Base-by-base conservation (phyloP, 1,140 invertebrate genomes). In the Pararge aegeria region DNA sequence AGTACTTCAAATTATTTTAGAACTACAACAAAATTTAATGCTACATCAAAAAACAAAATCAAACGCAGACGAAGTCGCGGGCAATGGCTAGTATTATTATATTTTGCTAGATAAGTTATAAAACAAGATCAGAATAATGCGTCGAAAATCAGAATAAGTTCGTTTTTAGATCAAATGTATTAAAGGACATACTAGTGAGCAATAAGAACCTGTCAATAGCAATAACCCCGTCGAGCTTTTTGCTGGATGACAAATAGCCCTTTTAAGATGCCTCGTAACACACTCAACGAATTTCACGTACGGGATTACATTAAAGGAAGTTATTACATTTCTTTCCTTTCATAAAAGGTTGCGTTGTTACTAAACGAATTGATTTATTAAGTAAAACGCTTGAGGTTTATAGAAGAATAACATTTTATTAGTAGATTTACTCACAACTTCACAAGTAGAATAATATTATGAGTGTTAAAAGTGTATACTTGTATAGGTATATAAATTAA, bases 171-270 rank as follows among this genome's bases (percentile, higher is more conserved):
- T 24, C 30, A 51, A 53, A 61, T 29, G 48, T 66, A 61, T 66
- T 55, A 61, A 51, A 30, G 61, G 61, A 63, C 63, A 15, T 16
- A 46, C n/a, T 64, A 61, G 55, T 64, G 64, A 53, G 61, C 52
- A 55, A 67, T 64, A 67, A 66, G 37, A 61, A 62, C 51, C 55
- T 53, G 55, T 64, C 64, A 58, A 67, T 70, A 67, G 59, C 55
- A 38, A 46, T 63, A 64, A 66, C 61, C 60, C 46, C 30, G 59
- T 49, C 20, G 58, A 18, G 64, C 68, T 70, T 70, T 70, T 70
- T 67, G 62, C 52, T 37, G 50, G 18, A 58, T 66, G 64, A 70
- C 54, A 70, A 66, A 70, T 70, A 61, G 61, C 21, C 53, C 68
- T 70, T 66, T 66, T 64, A 70, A 46, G 54, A 46, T 46, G 50